Evolutionary conservation across 2,113 vertebrate species (phyloP), one percentile per base, ranked within the genome.

Genomic region (Cryptotis parvus): DNA sequence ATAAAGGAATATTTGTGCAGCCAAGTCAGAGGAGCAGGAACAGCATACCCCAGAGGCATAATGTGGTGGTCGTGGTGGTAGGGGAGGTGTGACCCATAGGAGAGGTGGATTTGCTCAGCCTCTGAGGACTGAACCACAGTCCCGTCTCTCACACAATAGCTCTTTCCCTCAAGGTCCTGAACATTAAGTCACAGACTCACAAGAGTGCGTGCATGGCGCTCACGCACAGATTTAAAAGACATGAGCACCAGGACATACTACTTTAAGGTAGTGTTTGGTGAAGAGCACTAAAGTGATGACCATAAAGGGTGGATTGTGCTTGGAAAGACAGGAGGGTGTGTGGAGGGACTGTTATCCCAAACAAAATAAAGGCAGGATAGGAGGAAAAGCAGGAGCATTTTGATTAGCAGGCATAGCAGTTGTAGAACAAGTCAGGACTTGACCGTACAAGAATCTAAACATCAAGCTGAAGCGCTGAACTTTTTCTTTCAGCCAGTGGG

Each of bases 1-100:
- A 35, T 29, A 9, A 39, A 77, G 35, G 6, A 26, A 35, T 39
- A 37, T 22, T 14, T 58, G 61, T 18, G 11, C 24, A 66, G 73
- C 72, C 35, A 49, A 29, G 55, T 33, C 9, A 3, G 4, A 45
- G 0, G 0, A 26, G 63, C 12, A 1, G 52, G 37, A 52, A 39
- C 63, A 74, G 84, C 73, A 52, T 1, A 0, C 68, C 55, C 86
- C 27, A 72, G 65, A 43, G 69, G 81, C 27, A 9, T 3, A 37
- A 29, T 1, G 6, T 33, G 65, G 58, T 76, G 52, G 31, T n/a
- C n/a, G 45, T 41, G 12, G 2, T 58, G 35, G 43, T 16, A 9
- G 0, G 0, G 63, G 11, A 4, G 0, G 6, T 33, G 29, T 2
- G 10, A 33, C 12, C 10, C 3, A 10, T 49, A 37, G 7, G 29